phyloP scores from a whole-genome alignment of 2,797 vertebrate species.

The Tachyglossus aculeatus region DNA sequence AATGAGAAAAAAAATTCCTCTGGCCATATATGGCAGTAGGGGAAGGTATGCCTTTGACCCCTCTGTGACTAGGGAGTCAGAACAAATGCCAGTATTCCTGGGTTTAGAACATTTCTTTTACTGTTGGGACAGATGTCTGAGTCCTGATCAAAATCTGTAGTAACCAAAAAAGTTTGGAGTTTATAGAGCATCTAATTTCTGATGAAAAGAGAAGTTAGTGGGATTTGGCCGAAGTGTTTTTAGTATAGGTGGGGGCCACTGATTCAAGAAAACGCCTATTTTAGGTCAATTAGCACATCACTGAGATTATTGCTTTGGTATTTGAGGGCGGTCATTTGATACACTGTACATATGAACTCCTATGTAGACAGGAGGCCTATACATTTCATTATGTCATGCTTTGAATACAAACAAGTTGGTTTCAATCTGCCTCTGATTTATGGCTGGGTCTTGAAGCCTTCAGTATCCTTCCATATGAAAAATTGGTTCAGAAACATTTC shows the following conservation, averaged over 20 bases:
- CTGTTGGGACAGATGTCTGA: conserved; percentile 21
- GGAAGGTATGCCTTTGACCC: conserved; percentile 67
- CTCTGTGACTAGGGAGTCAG: conserved; percentile 19
- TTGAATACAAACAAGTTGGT: not conserved
- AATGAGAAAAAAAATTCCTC: conserved; percentile 54
- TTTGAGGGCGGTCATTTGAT: not conserved
- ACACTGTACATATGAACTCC: not conserved
- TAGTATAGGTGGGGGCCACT: too few relatives aligned
- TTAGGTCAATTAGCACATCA: not conserved
- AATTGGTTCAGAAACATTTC: conserved; percentile 20
- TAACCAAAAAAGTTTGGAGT: too few relatives aligned
- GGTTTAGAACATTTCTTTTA: conserved; percentile 20
- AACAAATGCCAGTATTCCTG: conserved; percentile 14
- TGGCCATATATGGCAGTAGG: conserved; percentile 64
- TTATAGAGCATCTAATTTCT: conserved; percentile 15
- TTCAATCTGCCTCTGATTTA: conserved; percentile 44
- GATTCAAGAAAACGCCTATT: conserved; percentile 8
- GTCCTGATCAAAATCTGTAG: conserved; percentile 18
- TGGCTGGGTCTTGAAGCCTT: conserved; percentile 24
- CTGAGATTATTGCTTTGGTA: not conserved
- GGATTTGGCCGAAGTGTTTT: too few relatives aligned
- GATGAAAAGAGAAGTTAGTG: not conserved
- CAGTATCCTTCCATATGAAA: conserved; percentile 40
- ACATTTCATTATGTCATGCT: not conserved
- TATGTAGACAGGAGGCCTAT: not conserved